Conservation (phyloP, 1,140 invertebrate species). For the Euschistus heros region DNA sequence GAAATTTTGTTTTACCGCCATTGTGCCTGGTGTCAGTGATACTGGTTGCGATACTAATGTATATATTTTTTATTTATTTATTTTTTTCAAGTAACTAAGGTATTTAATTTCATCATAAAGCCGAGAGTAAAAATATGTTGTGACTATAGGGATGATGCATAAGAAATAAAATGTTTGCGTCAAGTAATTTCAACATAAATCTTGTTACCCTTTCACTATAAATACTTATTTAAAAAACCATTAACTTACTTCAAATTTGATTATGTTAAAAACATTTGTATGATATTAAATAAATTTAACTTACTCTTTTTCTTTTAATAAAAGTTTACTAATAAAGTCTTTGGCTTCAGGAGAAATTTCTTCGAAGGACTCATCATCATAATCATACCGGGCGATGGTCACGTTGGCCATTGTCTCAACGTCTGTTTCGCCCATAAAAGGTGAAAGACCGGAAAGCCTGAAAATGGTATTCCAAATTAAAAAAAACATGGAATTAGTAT, state of each 20-base stretch:
- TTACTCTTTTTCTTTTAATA: slow-evolving; percentile 86
- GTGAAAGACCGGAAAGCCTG: slow-evolving; percentile 91
- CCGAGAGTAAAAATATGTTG: too few species aligned
- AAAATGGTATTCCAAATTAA: slow-evolving; percentile 26
- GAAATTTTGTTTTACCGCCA: too few species aligned
- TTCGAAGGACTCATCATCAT: slow-evolving; percentile 87
- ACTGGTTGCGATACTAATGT: too few species aligned
- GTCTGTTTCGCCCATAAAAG: slow-evolving; percentile 96
- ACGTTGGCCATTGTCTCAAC: slow-evolving; percentile 96
- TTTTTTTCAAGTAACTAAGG: too few species aligned
- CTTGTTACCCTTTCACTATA: background rate
- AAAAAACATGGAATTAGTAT: too few species aligned
- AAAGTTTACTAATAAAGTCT: slow-evolving; percentile 79
- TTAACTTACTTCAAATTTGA: slow-evolving; percentile 8
- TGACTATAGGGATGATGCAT: too few species aligned
- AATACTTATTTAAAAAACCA: background rate
- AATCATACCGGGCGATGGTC: slow-evolving; percentile 88
- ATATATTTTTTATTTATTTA: too few species aligned
- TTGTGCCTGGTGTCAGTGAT: too few species aligned
- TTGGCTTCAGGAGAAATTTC: slow-evolving; percentile 85
- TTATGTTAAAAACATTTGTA: slow-evolving; percentile 25
- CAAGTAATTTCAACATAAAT: background rate
- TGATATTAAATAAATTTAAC: slow-evolving; percentile 38
- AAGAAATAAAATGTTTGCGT: too few species aligned
- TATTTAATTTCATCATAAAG: too few species aligned